phyloP scores from a whole-genome alignment of 2,797 vertebrate species.

The Aplochiton taeniatus region DNA sequence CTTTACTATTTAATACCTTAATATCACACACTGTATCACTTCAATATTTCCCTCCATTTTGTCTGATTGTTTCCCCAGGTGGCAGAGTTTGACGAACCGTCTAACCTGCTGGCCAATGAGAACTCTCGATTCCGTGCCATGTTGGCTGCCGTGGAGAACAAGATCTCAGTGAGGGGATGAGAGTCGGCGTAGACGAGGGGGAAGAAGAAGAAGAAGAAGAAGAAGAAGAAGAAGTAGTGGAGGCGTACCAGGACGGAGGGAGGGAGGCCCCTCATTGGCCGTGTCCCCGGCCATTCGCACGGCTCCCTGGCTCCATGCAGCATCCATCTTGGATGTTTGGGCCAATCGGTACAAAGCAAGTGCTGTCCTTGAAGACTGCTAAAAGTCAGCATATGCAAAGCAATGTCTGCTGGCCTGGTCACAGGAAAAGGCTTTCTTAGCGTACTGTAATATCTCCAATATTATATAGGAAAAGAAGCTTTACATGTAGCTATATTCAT shows the following conservation, averaged over 20 bases:
- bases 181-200: constrained; percentile 24
- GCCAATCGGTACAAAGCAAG: constrained; percentile 34
- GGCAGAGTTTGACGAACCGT: constrained; percentile 89
- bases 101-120: constrained; percentile 89
- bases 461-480: constrained; percentile 64
- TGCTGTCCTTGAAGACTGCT: constrained; percentile 47
- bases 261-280: constrained; percentile 1
- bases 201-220: constrained; percentile 30
- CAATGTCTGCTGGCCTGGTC: constrained; percentile 80
- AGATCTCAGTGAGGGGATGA: constrained; percentile 89
- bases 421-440: constrained; percentile 77
- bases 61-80: constrained; percentile 71
- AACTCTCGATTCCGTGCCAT: constrained; percentile 90
- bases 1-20: too few species aligned
- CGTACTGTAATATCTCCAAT: constrained; percentile 47
- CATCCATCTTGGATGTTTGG: constrained; percentile 7
- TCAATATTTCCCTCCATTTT: not conserved
- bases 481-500: constrained; percentile 64
- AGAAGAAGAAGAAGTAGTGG: constrained; percentile 30
- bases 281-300: not conserved
- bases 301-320: constrained; percentile 37
- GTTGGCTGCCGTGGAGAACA: constrained; percentile 90
- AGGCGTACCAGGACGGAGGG: too few species aligned
- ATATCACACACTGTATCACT: not conserved
- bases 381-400: constrained; percentile 56